These are phyloP conservation scores for Lacerta bilineata DNA, from an alignment of 2,797 vertebrate species.

Conservation along the genomic window DNA sequence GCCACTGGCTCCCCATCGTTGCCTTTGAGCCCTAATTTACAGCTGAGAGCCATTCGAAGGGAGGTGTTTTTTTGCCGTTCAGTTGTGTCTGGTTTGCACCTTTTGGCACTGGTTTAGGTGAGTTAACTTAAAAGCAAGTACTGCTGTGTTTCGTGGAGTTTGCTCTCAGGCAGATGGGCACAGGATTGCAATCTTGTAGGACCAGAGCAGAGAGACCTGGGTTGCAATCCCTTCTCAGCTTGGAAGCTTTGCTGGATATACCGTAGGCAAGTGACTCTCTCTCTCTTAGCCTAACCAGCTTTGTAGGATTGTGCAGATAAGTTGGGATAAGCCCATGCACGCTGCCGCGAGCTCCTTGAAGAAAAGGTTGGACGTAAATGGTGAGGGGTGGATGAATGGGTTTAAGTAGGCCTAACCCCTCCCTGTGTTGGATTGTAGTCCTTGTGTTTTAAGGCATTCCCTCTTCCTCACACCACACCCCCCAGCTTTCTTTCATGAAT, in stretches of 20 bases:
- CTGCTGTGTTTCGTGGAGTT: background rate
- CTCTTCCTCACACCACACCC: background rate
- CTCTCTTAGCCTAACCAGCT: background rate
- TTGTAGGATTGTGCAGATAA: background rate
- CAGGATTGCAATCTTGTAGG: background rate
- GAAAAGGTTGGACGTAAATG: background rate
- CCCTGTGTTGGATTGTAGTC: background rate
- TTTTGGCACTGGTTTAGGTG: background rate
- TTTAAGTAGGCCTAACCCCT: background rate
- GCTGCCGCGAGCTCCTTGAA: background rate
- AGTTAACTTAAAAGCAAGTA: background rate
- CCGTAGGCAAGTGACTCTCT: background rate
- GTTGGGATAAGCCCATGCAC: background rate
- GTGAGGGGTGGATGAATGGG: background rate
- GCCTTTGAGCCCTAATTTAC: background rate
- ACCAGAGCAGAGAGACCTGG: background rate
- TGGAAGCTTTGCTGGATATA: background rate
- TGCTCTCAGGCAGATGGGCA: background rate
- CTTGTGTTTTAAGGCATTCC: conserved; percentile 10
- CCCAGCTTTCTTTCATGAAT: background rate
- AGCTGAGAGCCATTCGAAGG: background rate
- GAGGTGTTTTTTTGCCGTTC: background rate
- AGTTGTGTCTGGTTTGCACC: background rate
- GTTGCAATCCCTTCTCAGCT: background rate
- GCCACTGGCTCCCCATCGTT: background rate